These are phyloP conservation scores for Ptychodera flava DNA, from an alignment of 35 echinoderm and acorn worm genomes.

Conservation along the genomic window DNA sequence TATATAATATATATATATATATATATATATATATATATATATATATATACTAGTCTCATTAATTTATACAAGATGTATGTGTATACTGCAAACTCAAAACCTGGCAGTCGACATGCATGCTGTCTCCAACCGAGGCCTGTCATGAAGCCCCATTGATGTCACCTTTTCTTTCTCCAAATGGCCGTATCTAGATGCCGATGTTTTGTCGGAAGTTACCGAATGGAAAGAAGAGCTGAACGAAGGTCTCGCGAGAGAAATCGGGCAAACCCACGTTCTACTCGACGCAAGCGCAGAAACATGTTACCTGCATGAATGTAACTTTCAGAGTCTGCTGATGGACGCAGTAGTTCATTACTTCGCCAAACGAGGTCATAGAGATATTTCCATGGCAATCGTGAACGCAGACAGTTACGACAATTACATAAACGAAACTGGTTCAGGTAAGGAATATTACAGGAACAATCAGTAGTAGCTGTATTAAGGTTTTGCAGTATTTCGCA, in stretches of 20 bases:
- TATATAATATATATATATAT: too few relatives aligned
- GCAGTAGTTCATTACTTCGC: neutral
- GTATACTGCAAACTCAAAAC: too few relatives aligned
- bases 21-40: too few relatives aligned
- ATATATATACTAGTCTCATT: too few relatives aligned
- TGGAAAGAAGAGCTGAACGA: neutral
- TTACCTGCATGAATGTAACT: neutral
- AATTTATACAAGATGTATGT: too few relatives aligned
- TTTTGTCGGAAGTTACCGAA: neutral
- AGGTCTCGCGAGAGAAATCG: neutral
- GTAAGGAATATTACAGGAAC: too few relatives aligned
- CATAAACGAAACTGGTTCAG: neutral
- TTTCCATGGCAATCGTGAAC: neutral
- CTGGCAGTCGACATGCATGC: too few relatives aligned
- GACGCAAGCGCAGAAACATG: neutral
- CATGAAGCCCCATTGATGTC: too few relatives aligned
- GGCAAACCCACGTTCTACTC: neutral
- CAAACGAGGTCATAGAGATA: neutral
- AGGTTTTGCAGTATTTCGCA: too few relatives aligned
- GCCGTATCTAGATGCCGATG: neutral
- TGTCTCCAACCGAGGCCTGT: too few relatives aligned
- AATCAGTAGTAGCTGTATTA: too few relatives aligned
- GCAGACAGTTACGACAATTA: neutral
- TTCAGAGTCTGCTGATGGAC: neutral
- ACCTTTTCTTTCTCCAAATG: too few relatives aligned